These are phyloP conservation scores for Chrysodeixis includens DNA, from an alignment of 2,888 invertebrate genomes.

Conservation along the genomic window DNA sequence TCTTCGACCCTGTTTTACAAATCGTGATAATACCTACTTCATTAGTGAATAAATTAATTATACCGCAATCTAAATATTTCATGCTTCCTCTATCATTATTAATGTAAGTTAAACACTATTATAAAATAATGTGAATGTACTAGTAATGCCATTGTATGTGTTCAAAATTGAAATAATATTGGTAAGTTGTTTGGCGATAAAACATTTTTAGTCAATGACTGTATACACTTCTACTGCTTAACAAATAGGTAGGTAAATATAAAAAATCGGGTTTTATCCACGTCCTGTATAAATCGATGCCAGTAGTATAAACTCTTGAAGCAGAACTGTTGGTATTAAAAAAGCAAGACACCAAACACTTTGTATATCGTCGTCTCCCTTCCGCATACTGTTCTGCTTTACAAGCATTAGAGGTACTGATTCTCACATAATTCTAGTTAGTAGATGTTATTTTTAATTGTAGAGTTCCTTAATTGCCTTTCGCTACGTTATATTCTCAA, in stretches of 20 bases:
- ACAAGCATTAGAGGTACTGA: no score
- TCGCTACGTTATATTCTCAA: neutral
- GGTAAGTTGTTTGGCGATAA: slow-evolving; percentile 28
- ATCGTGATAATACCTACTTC: neutral
- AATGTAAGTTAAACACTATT: slow-evolving; percentile 25
- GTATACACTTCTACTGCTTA: slow-evolving; percentile 58
- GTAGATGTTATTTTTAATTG: neutral
- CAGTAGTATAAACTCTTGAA: no score
- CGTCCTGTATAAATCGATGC: neutral
- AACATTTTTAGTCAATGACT: neutral
- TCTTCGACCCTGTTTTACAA: neutral
- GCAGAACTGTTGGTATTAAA: no score
- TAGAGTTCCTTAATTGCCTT: neutral
- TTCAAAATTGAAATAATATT: slow-evolving; percentile 67
- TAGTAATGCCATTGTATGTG: slow-evolving; percentile 79
- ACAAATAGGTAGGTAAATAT: slow-evolving; percentile 19
- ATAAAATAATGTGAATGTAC: slow-evolving; percentile 46
- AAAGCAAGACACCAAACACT: no score
- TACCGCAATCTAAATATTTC: neutral
- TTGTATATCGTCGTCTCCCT: no score
- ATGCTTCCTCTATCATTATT: slow-evolving; percentile 12
- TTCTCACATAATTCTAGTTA: no score
- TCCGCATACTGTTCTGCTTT: no score
- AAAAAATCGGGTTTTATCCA: slow-evolving; percentile 1
- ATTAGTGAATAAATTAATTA: neutral